phyloP scores from a whole-genome alignment of 2,797 vertebrate species.

The Melopsittacus undulatus region DNA sequence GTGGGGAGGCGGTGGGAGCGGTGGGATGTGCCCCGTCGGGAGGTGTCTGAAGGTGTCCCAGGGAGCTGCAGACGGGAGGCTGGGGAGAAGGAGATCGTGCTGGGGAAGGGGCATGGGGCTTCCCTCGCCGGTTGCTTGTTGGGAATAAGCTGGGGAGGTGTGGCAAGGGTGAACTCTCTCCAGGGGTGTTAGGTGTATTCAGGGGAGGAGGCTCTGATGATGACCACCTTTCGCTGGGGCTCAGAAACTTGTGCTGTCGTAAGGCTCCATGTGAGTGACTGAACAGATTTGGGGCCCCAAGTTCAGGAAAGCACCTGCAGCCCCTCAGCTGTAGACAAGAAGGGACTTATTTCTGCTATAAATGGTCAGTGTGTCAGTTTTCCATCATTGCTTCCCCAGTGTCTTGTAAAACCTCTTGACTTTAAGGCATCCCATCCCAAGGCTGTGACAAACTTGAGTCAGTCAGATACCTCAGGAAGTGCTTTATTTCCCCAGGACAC shows the following conservation, averaged over 20 bases:
- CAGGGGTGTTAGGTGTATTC: not conserved
- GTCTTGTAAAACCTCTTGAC: not conserved
- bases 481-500: not conserved
- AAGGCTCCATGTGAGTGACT: rapidly evolving
- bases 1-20: not conserved
- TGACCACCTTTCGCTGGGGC: rapidly evolving
- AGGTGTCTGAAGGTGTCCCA: rapidly evolving
- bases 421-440: not conserved
- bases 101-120: not conserved
- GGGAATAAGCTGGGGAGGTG: not conserved
- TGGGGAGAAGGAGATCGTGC: not conserved
- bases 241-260: not conserved
- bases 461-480: not conserved
- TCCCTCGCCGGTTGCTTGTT: rapidly evolving
- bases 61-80: not conserved
- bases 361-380: not conserved
- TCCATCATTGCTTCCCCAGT: not conserved
- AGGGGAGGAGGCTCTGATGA: not conserved
- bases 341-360: not conserved
- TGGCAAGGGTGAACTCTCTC: not conserved
- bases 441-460: not conserved
- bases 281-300: not conserved
- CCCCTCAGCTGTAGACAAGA: not conserved
- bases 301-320: not conserved
- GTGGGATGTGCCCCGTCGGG: not conserved